A percentile compares a stretch with the other conserved stretches of the same genome.
Conservation (phyloP, 2,888 invertebrate species). For the Torymus texanus region DNA sequence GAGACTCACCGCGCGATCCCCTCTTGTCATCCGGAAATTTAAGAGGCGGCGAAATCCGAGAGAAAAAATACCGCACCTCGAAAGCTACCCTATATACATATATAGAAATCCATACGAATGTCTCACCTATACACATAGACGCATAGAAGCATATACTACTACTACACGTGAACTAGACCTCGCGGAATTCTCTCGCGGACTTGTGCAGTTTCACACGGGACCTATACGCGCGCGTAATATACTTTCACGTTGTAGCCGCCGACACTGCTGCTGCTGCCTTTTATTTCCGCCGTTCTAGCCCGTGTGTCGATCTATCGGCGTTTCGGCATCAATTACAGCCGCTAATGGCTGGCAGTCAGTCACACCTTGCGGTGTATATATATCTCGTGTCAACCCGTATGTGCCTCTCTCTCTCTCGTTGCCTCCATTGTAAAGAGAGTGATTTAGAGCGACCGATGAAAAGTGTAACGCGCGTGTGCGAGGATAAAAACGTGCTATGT, state of each 20-base stretch:
- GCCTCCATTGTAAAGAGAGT: slow-evolving; percentile 28
- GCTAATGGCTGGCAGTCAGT: slow-evolving; percentile 54
- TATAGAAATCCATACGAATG: neutral
- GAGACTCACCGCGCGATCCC: neutral
- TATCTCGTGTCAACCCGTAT: slow-evolving; percentile 24
- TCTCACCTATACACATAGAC: neutral
- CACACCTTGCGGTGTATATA: slow-evolving; percentile 47
- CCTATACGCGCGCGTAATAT: slow-evolving; percentile 14
- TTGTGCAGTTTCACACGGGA: slow-evolving; percentile 29
- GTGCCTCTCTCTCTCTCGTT: neutral
- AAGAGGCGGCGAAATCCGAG: slow-evolving; percentile 7
- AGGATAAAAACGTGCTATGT: neutral
- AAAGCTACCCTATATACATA: neutral
- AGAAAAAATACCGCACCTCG: slow-evolving; percentile 23
- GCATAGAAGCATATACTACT: no score
- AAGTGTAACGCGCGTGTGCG: slow-evolving; percentile 29
- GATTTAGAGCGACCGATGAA: slow-evolving; percentile 53
- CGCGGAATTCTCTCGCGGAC: slow-evolving; percentile 37
- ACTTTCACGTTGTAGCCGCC: slow-evolving; percentile 38
- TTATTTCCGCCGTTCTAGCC: slow-evolving; percentile 50
- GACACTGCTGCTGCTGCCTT: slow-evolving; percentile 24
- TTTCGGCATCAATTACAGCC: slow-evolving; percentile 55
- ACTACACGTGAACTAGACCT: neutral
- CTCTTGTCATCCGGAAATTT: slow-evolving; percentile 36
- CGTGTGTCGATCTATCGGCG: slow-evolving; percentile 48